A percentile compares a stretch with the other conserved stretches of the same genome.
These are phyloP conservation scores for Aethes cnicana DNA, from an alignment of 2,888 invertebrate genomes.

Conservation along the genomic window DNA sequence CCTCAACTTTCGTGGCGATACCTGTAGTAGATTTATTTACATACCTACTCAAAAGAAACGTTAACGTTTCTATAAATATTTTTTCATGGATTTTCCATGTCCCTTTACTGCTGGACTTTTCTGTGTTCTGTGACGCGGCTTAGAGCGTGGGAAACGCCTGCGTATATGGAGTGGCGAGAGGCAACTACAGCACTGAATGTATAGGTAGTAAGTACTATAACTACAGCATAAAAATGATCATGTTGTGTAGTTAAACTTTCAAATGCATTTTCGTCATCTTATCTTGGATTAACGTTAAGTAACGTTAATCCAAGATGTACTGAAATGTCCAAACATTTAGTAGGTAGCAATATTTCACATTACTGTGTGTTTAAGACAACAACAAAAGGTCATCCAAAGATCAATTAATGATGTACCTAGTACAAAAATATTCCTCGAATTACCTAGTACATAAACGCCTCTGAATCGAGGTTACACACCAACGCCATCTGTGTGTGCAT, in stretches of 20 bases:
- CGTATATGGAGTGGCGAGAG: constrained; percentile 60
- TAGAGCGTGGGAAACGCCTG: constrained; percentile 75
- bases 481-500: constrained; percentile 69
- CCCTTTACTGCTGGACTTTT: constrained; percentile 1
- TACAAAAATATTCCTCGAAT: constrained; percentile 79
- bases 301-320: background rate
- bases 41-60: no score
- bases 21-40: no score
- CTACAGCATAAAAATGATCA: no score
- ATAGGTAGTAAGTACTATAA: no score
- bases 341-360: background rate
- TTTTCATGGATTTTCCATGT: background rate
- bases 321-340: background rate
- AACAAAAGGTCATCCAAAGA: constrained; percentile 7
- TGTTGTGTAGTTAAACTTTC: no score
- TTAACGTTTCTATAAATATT: no score
- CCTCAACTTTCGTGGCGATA: no score
- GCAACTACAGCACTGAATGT: no score
- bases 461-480: constrained; percentile 80
- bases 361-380: background rate
- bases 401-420: constrained; percentile 47
- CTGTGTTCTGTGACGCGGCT: constrained; percentile 33
- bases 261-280: no score
- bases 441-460: constrained; percentile 73
- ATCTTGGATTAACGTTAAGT: background rate